Base-by-base conservation (phyloP, 2,888 invertebrate genomes). In the Agrochola litura region DNA sequence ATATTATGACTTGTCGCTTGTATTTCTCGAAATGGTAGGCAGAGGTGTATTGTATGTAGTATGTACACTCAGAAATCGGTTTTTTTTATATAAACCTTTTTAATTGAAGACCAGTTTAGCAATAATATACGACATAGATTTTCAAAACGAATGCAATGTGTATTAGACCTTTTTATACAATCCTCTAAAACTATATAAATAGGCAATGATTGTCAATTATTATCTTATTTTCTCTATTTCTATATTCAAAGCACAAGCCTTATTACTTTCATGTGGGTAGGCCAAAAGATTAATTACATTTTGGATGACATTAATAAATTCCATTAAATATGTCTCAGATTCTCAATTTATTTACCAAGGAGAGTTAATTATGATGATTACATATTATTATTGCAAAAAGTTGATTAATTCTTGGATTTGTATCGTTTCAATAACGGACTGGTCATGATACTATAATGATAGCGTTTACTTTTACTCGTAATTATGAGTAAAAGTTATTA, bases 371-470 rank as follows among this genome's bases (percentile, higher is more conserved):
- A 60, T 60, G 49, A 65, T 54, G 54, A 46, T 61, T 61, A 70
- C 49, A 46, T 65, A 46, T 68, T 76, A 76, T 58, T 77, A 67
- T 71, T 63, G 61, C 61, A 71, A 83, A 78, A 81, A 81, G 43
- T 67, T 63, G 52, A 81, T 81, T 83, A 52, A 67, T 63, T 77
- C 83, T 83, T 12, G 22, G 6, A 76, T 58, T 16, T 56, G 52
- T 25, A 54, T 54, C 43, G 14, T 37, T 69, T 58, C 37, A 61
- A 67, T 77, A 56, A 30, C 14, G 6, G 30, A 25, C 49, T 19
- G 64, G 46, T 60, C 83, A 69, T 52, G 56, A 69, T 60, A 25
- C 25, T 61, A 22, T 64, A 68, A 68, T 68, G 58, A 60, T 10
- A 14, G 22, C 43, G 46, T 63, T 67, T 68, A 76, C 77, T 69